Evolutionary conservation across 2,797 vertebrate species (phyloP).

Genomic region (Anguilla anguilla): DNA sequence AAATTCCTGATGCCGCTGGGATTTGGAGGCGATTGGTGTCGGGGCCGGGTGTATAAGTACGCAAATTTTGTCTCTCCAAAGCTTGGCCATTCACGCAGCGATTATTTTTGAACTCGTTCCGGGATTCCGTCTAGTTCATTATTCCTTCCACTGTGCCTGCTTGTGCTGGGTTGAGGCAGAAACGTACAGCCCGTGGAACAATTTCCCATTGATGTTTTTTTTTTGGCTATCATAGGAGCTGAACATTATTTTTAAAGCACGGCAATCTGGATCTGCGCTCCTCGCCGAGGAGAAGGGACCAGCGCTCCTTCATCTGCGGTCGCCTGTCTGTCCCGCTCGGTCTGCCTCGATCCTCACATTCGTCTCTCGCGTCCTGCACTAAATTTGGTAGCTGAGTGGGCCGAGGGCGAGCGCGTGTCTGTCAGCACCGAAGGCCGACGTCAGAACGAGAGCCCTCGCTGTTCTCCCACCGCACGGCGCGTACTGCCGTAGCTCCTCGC

Average conservation of each 20-base stretch:
- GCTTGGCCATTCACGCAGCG: background rate
- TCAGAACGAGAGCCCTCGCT: background rate
- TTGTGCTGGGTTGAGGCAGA: background rate
- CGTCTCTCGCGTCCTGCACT: background rate
- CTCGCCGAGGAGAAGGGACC: background rate
- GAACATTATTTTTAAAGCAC: constrained; percentile 37
- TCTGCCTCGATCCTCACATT: background rate
- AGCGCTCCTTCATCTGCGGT: background rate
- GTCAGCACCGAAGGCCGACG: background rate
- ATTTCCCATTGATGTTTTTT: constrained; percentile 24
- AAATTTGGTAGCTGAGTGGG: constrained; percentile 1
- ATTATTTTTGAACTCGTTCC: background rate
- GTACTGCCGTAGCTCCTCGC: background rate
- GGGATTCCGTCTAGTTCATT: background rate
- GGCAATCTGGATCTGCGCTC: background rate
- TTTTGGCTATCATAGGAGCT: background rate
- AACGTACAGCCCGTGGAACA: background rate
- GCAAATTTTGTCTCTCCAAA: background rate
- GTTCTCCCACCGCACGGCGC: background rate
- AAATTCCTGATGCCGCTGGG: background rate
- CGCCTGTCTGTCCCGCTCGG: background rate
- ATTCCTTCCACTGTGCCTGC: background rate
- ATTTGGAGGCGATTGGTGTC: background rate
- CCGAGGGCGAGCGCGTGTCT: constrained; percentile 2
- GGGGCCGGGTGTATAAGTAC: background rate